Conservation (phyloP, 2,113 vertebrate genomes). For the Porphyrio hochstetteri region DNA sequence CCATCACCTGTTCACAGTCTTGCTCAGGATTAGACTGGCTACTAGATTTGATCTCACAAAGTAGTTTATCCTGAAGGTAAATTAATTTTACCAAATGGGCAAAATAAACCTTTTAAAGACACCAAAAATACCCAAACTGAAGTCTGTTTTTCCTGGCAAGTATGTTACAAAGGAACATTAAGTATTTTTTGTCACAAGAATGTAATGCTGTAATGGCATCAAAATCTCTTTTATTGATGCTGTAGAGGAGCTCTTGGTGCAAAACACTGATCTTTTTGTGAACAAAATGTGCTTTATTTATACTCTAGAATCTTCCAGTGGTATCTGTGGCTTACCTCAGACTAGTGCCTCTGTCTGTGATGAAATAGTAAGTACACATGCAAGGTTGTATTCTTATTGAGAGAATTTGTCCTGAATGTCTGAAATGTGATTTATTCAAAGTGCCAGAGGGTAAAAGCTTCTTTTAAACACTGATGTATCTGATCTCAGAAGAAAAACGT, state of each 20-base stretch:
- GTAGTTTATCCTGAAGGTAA: background rate
- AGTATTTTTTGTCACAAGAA: background rate
- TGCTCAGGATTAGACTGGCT: background rate
- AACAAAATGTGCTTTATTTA: background rate
- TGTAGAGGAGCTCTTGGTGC: background rate
- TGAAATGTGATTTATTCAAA: background rate
- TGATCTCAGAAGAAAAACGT: background rate
- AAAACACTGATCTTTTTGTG: background rate
- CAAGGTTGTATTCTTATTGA: background rate
- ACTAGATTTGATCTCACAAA: background rate
- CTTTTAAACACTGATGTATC: background rate
- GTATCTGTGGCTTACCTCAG: background rate
- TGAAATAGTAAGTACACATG: background rate
- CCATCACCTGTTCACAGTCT: background rate
- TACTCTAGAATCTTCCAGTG: background rate
- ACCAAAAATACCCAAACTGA: background rate
- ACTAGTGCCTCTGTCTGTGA: background rate
- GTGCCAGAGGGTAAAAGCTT: background rate
- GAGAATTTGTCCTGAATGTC: background rate
- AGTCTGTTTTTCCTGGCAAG: background rate
- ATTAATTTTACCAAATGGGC: background rate
- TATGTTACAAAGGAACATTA: background rate
- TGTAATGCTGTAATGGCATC: background rate
- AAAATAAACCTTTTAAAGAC: background rate
- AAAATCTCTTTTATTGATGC: background rate